Evolutionary conservation across 1,140 invertebrate species (phyloP), one percentile per base, ranked within the genome.

Genomic region (Arion vulgaris): DNA sequence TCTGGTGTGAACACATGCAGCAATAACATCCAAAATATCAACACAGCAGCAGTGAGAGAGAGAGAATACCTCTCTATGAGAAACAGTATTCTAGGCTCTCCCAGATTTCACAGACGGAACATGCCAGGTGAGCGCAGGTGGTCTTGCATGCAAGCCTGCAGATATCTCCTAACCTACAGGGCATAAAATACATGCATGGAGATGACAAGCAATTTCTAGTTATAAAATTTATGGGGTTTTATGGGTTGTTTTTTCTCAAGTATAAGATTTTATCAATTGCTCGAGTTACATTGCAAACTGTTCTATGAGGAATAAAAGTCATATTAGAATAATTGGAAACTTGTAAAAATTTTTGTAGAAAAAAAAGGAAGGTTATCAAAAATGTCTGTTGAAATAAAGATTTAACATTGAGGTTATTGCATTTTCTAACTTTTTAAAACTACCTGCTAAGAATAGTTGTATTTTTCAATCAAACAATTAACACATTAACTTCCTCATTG

Each of bases 51-150:
- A 53, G n/a, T 4, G 38, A 80, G 32, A 45, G 80, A 81, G 49
- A 73, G 80, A 39, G 80, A 81, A 32, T 81, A 66, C 62, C 78
- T 83, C 28, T 81, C 68, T 41, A 77, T 77, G 84, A 79, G 79
- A 57, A 69, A 74, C 75, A 82, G 71, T 81, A 53, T 80, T 53
- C 80, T 73, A n/a, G 76, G 83, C 15, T 81, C 80, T 13, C 80
- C 80, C 28, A 34, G 80, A n/a, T 81, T 81, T 51, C 80, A 81
- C 39, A 13, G 80, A 51, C 69, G 80, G 17, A 51, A 81, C 39
- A 74, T 81, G 34, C 80, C 69, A 73, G 80, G 80, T 81, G 45
- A 45, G 51, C 17, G n/a, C 49, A 32, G 57, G 73, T 75, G 39
- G 38, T 75, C 32, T 75, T 75, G 73, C 73, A 75, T 75, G 73